Conservation (phyloP, 2,797 vertebrate species). For the Enteromius treurensis region DNA sequence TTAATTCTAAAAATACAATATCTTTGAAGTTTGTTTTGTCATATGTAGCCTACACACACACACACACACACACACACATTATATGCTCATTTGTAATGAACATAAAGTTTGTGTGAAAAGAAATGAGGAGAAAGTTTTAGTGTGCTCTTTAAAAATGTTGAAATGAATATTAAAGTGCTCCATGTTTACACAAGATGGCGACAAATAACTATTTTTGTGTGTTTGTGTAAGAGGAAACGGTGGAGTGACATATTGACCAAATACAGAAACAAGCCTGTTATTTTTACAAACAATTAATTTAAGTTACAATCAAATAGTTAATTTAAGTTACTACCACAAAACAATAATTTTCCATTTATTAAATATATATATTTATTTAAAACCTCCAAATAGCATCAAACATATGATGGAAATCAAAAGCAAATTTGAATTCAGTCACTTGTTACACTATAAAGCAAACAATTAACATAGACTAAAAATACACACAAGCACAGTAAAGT, state of each 20-base stretch:
- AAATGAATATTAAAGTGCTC: neutral
- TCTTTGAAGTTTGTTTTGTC: neutral
- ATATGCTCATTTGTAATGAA: neutral
- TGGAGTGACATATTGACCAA: neutral
- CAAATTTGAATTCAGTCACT: neutral
- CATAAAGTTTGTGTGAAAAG: neutral
- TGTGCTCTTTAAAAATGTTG: neutral
- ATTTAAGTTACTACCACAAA: neutral
- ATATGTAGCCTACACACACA: neutral
- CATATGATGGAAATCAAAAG: neutral
- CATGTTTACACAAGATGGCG: neutral
- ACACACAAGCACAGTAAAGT: neutral
- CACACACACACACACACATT: no score
- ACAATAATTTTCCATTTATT: neutral
- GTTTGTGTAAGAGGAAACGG: neutral
- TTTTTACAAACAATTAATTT: no score
- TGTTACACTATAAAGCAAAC: neutral
- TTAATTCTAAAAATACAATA: neutral
- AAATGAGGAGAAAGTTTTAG: neutral
- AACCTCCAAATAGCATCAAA: no score
- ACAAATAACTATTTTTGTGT: neutral
- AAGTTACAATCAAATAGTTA: no score
- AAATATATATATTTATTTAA: neutral
- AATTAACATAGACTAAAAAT: neutral
- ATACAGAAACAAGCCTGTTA: neutral